These are phyloP conservation scores for Drosophila kanapiae DNA, from an alignment of 1,140 invertebrate genomes.

Conservation along the genomic window DNA sequence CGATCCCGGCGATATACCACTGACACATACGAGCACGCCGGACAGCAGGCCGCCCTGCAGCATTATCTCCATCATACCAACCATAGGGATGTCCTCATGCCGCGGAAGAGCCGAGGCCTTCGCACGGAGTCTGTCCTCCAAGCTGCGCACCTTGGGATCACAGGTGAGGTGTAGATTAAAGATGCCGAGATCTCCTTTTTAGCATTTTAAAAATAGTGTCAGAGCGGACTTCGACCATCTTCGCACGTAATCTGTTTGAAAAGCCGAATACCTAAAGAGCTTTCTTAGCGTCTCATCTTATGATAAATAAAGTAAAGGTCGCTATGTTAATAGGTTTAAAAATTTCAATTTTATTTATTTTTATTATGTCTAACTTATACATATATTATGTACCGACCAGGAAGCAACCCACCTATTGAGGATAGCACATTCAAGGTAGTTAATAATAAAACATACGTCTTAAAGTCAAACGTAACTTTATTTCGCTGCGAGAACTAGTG, in stretches of 20 bases:
- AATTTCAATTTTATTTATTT: too few relatives aligned
- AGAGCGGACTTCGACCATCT: not conserved
- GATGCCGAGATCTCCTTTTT: too few relatives aligned
- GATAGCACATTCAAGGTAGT: not conserved
- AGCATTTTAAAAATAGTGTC: not conserved
- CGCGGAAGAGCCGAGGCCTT: conserved; percentile 92
- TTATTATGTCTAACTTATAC: too few relatives aligned
- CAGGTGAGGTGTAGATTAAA: conserved; percentile 70
- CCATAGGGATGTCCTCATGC: conserved; percentile 89
- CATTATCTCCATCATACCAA: conserved; percentile 81
- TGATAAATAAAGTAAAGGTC: too few relatives aligned
- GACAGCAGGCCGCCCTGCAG: conserved; percentile 80
- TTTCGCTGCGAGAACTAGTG: conserved; percentile 25
- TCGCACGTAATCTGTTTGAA: too few relatives aligned
- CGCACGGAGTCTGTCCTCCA: conserved; percentile 90
- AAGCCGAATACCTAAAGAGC: not conserved
- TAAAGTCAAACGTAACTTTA: conserved; percentile 2
- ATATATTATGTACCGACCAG: too few relatives aligned
- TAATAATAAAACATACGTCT: not conserved
- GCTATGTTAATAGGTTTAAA: too few relatives aligned
- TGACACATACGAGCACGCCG: conserved; percentile 75
- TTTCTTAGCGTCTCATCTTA: too few relatives aligned
- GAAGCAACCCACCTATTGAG: too few relatives aligned
- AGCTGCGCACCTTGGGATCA: conserved; percentile 89
- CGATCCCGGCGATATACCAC: conserved; percentile 80